These are phyloP conservation scores for Cercopithecus mona DNA, from an alignment of 2,113 vertebrate species.

Conservation along the genomic window DNA sequence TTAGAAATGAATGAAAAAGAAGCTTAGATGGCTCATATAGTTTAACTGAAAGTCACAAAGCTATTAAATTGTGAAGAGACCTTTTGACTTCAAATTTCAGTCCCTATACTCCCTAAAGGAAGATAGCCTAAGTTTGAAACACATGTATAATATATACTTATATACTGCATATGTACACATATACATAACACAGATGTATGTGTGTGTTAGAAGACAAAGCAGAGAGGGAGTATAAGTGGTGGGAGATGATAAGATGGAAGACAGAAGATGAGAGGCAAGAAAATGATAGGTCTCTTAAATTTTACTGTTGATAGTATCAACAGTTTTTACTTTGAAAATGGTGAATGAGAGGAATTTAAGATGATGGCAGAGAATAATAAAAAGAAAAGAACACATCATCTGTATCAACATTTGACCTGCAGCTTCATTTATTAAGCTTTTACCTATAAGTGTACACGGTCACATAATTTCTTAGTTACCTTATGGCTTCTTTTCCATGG, in stretches of 20 bases:
- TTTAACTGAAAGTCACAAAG: neutral
- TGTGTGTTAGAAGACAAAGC: neutral
- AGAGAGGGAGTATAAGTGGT: neutral
- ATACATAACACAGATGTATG: neutral
- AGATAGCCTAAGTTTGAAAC: neutral
- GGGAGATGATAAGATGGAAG: neutral
- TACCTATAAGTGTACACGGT: too few relatives aligned
- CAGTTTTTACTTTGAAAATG: neutral
- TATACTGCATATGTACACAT: neutral
- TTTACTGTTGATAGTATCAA: neutral
- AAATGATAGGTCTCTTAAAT: neutral
- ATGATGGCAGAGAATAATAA: neutral
- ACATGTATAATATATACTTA: too few relatives aligned
- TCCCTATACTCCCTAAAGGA: neutral
- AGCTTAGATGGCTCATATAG: neutral
- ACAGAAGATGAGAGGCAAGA: neutral
- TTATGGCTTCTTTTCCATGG: conserved; percentile 91
- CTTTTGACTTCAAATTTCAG: neutral
- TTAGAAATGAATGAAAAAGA: neutral
- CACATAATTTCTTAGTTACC: conserved; percentile 79
- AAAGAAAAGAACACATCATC: neutral
- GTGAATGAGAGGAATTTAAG: neutral
- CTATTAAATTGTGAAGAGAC: neutral
- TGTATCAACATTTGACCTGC: neutral
- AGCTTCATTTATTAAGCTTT: neutral